Percentiles rank a stretch among this genome's conserved stretches.
These are phyloP conservation scores for Sebastes fasciatus DNA, from an alignment of 2,113 vertebrate genomes.

Conservation along the genomic window DNA sequence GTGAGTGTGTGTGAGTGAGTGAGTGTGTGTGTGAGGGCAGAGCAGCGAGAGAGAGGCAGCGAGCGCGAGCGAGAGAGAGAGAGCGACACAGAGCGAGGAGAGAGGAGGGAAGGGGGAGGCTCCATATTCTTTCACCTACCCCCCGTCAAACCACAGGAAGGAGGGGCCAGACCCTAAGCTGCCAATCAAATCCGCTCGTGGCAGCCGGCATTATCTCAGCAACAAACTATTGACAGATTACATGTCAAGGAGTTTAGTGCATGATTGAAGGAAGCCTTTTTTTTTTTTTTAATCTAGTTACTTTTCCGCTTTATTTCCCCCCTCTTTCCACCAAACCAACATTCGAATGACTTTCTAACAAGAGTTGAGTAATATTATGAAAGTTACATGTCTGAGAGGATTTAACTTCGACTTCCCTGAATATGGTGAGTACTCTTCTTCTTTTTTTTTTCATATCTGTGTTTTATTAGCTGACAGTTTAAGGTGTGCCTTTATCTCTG, in stretches of 20 bases:
- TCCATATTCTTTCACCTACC: constrained; percentile 88
- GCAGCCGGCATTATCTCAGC: constrained; percentile 90
- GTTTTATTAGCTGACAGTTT: constrained; percentile 77
- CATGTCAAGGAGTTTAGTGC: constrained; percentile 91
- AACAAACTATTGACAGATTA: constrained; percentile 92
- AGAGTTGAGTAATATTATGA: constrained; percentile 94
- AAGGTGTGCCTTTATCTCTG: constrained; percentile 80
- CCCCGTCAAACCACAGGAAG: constrained; percentile 85
- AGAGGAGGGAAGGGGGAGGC: constrained; percentile 81
- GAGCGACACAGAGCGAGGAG: constrained; percentile 59
- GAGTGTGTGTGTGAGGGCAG: constrained; percentile 70
- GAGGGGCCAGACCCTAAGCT: constrained; percentile 86
- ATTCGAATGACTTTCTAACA: constrained; percentile 86
- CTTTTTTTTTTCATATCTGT: constrained; percentile 56
- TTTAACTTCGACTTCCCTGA: constrained; percentile 99
- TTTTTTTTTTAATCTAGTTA: constrained; percentile 80
- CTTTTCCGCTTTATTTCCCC: constrained; percentile 79
- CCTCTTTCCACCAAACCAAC: constrained; percentile 68
- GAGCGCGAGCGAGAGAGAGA: constrained; percentile 55
- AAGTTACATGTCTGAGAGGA: constrained; percentile 99
- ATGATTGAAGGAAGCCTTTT: constrained; percentile 88
- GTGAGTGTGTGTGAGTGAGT: constrained; percentile 63
- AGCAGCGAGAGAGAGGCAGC: constrained; percentile 62
- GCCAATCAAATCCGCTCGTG: constrained; percentile 92
- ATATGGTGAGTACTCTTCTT: constrained; percentile 93